Conservation (phyloP, 2,113 vertebrate species). For the Butorides virescens region DNA sequence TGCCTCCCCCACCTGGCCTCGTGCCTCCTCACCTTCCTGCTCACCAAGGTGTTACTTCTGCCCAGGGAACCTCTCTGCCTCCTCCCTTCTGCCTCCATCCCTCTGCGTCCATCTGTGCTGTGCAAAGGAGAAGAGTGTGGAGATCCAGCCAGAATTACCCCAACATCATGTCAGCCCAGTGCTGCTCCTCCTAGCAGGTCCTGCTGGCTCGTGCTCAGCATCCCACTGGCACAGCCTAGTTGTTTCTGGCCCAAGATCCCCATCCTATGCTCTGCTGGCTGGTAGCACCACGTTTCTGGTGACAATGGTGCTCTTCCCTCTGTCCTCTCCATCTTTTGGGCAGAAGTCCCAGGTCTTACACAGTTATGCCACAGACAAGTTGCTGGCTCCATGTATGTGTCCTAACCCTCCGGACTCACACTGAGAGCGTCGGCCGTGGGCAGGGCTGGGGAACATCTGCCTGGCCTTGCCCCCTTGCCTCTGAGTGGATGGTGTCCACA, state of each 20-base stretch:
- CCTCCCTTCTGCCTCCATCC: neutral
- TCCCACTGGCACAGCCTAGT: neutral
- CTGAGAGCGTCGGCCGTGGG: neutral
- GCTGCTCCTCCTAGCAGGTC: neutral
- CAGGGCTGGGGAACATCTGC: neutral
- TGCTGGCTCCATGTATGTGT: neutral
- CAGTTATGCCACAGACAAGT: neutral
- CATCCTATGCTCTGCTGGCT: neutral
- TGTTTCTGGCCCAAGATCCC: neutral
- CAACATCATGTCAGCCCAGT: neutral
- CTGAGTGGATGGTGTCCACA: neutral
- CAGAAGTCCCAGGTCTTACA: neutral
- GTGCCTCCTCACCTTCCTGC: neutral
- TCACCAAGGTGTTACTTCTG: neutral
- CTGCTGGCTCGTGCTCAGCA: neutral
- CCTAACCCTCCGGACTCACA: neutral
- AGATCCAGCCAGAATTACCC: neutral
- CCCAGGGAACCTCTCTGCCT: neutral
- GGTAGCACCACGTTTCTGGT: neutral
- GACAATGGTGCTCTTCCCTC: neutral
- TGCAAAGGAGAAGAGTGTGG: rapidly evolving
- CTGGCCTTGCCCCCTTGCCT: neutral
- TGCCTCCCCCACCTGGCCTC: neutral
- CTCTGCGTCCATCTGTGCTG: neutral
- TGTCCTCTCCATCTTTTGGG: neutral